Percentiles rank a stretch among this genome's conserved stretches.
These are phyloP conservation scores for Sphaerophoria rueppellii DNA, from an alignment of 2,888 invertebrate genomes.

Conservation along the genomic window DNA sequence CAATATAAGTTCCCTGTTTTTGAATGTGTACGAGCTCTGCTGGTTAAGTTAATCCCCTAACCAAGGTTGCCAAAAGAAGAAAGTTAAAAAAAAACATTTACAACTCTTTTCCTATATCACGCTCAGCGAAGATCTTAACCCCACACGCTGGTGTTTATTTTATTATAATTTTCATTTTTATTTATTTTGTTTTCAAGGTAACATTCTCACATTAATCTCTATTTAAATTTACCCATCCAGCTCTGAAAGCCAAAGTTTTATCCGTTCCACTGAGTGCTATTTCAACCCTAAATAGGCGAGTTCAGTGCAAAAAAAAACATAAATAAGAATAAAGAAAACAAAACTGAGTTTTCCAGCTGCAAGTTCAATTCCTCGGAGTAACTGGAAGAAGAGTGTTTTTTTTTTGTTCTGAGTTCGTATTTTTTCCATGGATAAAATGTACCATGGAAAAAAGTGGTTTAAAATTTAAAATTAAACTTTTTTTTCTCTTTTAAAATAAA, in stretches of 20 bases:
- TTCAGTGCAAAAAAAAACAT: constrained; percentile 24
- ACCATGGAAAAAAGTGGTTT: neutral
- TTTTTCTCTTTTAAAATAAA: neutral
- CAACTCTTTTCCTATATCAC: constrained; percentile 1
- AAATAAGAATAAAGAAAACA: constrained; percentile 8
- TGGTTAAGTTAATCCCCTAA: constrained; percentile 26
- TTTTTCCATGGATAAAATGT: neutral
- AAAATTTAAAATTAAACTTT: constrained; percentile 1
- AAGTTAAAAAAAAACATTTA: constrained; percentile 13
- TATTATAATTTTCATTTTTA: constrained; percentile 15
- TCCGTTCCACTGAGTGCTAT: constrained; percentile 72
- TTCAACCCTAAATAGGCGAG: constrained; percentile 63
- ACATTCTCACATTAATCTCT: constrained; percentile 73
- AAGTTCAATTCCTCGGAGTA: constrained; percentile 29
- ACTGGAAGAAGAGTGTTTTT: neutral
- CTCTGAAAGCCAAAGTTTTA: constrained; percentile 61
- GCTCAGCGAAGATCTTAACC: neutral
- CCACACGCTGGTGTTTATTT: constrained; percentile 28
- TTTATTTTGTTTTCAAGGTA: constrained; percentile 46
- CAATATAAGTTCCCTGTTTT: constrained; percentile 13
- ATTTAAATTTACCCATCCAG: constrained; percentile 69
- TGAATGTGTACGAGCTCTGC: neutral
- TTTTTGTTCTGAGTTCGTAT: neutral
- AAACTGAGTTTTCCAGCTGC: constrained; percentile 27
- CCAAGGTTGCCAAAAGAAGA: constrained; percentile 54